These are phyloP conservation scores for Paradisaea rubra DNA, from an alignment of 2,113 vertebrate genomes.

Conservation along the genomic window DNA sequence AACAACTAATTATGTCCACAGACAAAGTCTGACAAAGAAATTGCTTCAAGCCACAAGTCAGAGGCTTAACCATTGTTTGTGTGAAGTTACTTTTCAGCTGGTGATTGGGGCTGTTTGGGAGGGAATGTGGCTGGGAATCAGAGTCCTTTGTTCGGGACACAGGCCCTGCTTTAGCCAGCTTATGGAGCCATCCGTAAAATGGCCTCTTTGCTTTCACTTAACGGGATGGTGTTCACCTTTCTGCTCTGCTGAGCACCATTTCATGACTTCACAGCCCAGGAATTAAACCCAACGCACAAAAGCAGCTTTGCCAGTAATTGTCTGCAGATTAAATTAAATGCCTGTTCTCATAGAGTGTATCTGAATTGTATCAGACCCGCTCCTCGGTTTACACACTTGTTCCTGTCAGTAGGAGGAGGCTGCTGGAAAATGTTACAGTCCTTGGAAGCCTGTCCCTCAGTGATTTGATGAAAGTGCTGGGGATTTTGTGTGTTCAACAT, in stretches of 20 bases:
- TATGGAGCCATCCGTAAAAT: conserved; percentile 3
- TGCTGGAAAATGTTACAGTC: background rate
- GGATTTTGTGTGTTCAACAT: background rate
- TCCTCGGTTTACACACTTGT: background rate
- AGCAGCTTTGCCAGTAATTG: conserved; percentile 28
- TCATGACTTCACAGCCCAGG: conserved; percentile 56
- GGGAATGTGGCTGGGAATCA: conserved; percentile 37
- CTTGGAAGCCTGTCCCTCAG: background rate
- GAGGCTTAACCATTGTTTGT: conserved; percentile 41
- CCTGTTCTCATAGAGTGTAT: background rate
- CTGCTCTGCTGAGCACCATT: conserved; percentile 58
- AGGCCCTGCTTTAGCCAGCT: background rate
- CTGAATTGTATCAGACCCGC: background rate
- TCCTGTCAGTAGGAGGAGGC: background rate
- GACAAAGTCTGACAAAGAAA: conserved; percentile 28
- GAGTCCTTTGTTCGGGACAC: conserved; percentile 2
- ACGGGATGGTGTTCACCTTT: conserved; percentile 47
- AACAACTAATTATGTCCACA: background rate
- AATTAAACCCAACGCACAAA: conserved; percentile 43
- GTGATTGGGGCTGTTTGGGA: background rate
- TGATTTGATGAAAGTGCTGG: background rate
- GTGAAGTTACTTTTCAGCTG: background rate
- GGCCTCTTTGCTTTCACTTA: conserved; percentile 46
- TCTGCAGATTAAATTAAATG: conserved; percentile 19
- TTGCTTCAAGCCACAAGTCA: conserved; percentile 40